Evolutionary conservation across 2,888 invertebrate genomes (phyloP), one percentile per base, ranked within the genome.

Genomic region (Cryptocephalus moraei): DNA sequence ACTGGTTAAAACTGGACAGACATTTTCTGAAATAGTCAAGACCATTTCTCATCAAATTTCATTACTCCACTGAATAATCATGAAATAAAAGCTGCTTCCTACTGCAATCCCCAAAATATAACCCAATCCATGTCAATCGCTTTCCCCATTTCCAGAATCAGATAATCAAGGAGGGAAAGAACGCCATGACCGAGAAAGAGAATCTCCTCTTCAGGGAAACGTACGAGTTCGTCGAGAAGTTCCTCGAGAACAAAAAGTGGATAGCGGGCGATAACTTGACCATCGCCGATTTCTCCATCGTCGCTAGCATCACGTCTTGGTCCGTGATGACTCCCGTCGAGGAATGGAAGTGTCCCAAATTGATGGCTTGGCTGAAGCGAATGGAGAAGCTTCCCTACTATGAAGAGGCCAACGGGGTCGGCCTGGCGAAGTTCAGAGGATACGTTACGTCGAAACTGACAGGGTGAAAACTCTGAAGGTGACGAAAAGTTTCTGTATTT

Each of bases 361-460:
- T 60, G 12, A 33, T 39, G 8, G 62, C 61, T n/a, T 73, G 72
- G 72, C 49, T 67, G 9, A 57, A 62, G 9, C 55, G 55, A 3
- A 59, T 71, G 54, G 63, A 67, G 43, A 47, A 52, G 14, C 57
- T 66, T 12, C 58, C 70, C 1, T 70, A 60, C 47, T 57, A 56
- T 14, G 50, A 56, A 31, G 56, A 48, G 33, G 44, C 6, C 8
- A 51, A 48, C 33, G 12, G 44, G 40, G 10, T 9, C 10, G 50
- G 48, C 9, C 22, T 43, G 10, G 45, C 42, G 3, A 4, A 31
- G 22, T 14, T 38, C 13, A 36, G 36, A 36, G 36, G 36, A 36
- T 11, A 4, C 11, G 36, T 36, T 36, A 12, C 36, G n/a, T n/a
- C 36, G 2, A 36, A 36, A 6, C 2, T 36, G 3, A 12, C 2